phyloP scores from a whole-genome alignment of 64 coral and sea anemone species.

The Stichodactyla helianthus region DNA sequence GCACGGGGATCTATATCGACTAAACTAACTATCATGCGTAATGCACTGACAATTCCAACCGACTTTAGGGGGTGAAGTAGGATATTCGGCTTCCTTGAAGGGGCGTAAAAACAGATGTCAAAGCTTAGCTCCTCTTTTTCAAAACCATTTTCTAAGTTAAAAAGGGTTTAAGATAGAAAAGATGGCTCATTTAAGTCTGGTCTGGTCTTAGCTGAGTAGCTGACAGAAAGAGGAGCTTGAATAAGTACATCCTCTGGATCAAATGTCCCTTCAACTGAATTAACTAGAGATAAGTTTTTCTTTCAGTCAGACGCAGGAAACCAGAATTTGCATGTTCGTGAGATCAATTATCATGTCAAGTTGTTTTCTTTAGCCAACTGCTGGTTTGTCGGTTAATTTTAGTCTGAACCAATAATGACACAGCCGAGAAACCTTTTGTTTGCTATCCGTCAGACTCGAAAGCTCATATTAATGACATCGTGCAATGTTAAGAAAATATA shows the following conservation, averaged over 20 bases:
- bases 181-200: no score
- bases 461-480: neutral
- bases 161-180: no score
- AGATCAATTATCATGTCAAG: neutral
- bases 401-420: neutral
- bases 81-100: no score
- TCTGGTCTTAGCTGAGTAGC: neutral
- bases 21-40: neutral
- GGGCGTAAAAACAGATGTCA: no score
- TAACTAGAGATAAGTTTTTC: neutral
- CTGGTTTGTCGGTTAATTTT: neutral
- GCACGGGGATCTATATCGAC: neutral
- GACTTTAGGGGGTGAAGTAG: neutral
- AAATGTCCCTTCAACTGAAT: no score
- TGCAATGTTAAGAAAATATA: neutral
- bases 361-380: neutral
- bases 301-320: neutral
- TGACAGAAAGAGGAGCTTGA: neutral
- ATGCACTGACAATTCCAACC: neutral
- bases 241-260: neutral
- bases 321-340: neutral
- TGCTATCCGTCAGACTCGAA: neutral
- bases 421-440: neutral
- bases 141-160: neutral
- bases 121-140: neutral